Evolutionary conservation across 1,140 invertebrate species (phyloP).

Genomic region (Tetragonula clypearis): DNA sequence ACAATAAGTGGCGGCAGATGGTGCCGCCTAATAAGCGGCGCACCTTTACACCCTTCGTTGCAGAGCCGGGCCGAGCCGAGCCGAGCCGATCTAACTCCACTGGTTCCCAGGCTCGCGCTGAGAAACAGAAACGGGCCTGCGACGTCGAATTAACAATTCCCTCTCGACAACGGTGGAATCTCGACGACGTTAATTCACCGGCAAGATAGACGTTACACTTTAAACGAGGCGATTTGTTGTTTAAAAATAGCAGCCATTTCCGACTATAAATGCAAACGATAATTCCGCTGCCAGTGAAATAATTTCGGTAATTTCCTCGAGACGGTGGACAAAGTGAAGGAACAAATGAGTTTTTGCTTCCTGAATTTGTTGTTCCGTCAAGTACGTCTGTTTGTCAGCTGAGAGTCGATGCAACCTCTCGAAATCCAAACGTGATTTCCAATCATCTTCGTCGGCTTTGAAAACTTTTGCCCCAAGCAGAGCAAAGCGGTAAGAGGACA

Average conservation of each 20-base stretch:
- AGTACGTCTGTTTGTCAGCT: too few relatives aligned
- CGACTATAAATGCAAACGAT: background rate
- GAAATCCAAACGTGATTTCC: too few relatives aligned
- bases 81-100: conserved; percentile 28
- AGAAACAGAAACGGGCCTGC: conserved; percentile 6
- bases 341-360: too few relatives aligned
- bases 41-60: conserved; percentile 36
- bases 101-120: background rate
- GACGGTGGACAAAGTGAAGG: too few relatives aligned
- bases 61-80: background rate
- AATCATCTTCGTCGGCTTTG: too few relatives aligned
- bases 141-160: conserved; percentile 64
- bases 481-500: background rate
- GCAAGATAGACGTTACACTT: too few relatives aligned
- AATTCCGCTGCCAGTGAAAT: background rate
- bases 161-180: conserved; percentile 15
- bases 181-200: conserved; percentile 27
- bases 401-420: too few relatives aligned
- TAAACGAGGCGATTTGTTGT: conserved; percentile 16
- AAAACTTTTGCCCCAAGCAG: too few relatives aligned
- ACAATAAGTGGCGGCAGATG: conserved; percentile 69
- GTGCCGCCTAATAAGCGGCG: conserved; percentile 58
- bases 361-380: background rate
- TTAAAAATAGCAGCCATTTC: background rate
- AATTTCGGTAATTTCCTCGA: background rate